Conservation (phyloP, 1,140 invertebrate genomes). For the Globodera ellingtonae region DNA sequence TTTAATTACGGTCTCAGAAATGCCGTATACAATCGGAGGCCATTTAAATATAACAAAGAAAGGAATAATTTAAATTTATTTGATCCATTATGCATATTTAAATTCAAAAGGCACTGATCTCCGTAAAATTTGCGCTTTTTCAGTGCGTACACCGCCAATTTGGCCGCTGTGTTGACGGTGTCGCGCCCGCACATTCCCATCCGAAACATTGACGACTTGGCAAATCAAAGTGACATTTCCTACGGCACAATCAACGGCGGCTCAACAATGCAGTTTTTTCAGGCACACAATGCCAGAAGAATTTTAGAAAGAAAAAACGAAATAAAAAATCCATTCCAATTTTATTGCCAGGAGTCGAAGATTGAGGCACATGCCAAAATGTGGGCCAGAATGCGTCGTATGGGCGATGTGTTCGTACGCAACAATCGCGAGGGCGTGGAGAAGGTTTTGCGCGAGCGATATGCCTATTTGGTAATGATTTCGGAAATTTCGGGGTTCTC, state of each 20-base stretch:
- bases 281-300: slow-evolving; percentile 36
- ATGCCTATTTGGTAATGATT: slow-evolving; percentile 80
- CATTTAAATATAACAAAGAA: too few relatives aligned
- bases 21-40: too few relatives aligned
- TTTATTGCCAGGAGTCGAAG: slow-evolving; percentile 76
- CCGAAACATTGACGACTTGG: slow-evolving; percentile 88
- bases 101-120: too few relatives aligned
- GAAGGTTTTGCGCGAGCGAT: slow-evolving; percentile 83
- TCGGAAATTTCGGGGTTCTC: background rate
- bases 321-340: background rate
- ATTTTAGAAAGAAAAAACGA: too few relatives aligned
- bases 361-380: slow-evolving; percentile 89
- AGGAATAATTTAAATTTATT: too few relatives aligned
- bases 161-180: slow-evolving; percentile 95
- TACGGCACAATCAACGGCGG: slow-evolving; percentile 88
- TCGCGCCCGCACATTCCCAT: slow-evolving; percentile 88
- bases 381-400: slow-evolving; percentile 91
- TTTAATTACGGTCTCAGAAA: too few relatives aligned
- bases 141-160: slow-evolving; percentile 73
- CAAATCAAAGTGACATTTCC: slow-evolving; percentile 86
- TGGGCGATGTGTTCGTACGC: slow-evolving; percentile 81
- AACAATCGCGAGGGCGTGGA: slow-evolving; percentile 85
- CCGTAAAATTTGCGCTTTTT: too few relatives aligned
- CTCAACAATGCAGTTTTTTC: slow-evolving; percentile 69
- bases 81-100: too few relatives aligned